Evolutionary conservation across 2,888 invertebrate species (phyloP), one percentile per base, ranked within the genome.

Genomic region (Drosophila borborema): DNA sequence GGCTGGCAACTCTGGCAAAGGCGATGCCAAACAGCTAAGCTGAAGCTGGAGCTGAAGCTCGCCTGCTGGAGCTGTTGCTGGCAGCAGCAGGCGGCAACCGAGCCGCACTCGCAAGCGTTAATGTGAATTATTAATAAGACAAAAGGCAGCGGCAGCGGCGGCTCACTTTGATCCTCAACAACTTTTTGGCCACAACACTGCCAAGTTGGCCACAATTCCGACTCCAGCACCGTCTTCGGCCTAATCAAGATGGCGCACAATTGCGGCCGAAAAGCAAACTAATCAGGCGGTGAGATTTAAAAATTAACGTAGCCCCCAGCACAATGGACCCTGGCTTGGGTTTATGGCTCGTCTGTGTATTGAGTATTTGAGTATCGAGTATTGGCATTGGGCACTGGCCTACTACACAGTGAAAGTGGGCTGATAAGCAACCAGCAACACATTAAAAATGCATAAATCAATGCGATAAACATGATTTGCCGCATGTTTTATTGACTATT

Each of bases 401-500:
- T 68, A 43, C n/a, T 68, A 43, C 60, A 73, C 83, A 87, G 90
- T 90, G 89, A 84, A 86, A 87, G 89, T 86, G 89, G 71, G 90
- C 82, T 91, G 91, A 91, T 93, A 92, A 92, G 92, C 91, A 91
- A 92, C 92, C 92, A 88, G 92, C 91, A 91, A 93, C 93, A 91
- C 92, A 93, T 93, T 93, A 93, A 93, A 93, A 93, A 92, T 91
- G 92, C 92, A 93, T 93, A 93, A 93, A 93, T 93, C 92, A 93
- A 91, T 90, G 92, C 91, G 93, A 93, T 93, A 93, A 93, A 92
- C 92, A 92, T 93, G 93, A 93, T 93, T 93, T 89, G 91, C 93
- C 90, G 91, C 92, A 92, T 93, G 92, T 92, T 93, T 93, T 93
- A 93, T 93, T 93, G 92, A 92, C 92, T 92, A 93, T 93, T 93